Evolutionary conservation across 2,113 vertebrate genomes (phyloP), one percentile per base, ranked within the genome.

Genomic region (Peromyscus californicus): DNA sequence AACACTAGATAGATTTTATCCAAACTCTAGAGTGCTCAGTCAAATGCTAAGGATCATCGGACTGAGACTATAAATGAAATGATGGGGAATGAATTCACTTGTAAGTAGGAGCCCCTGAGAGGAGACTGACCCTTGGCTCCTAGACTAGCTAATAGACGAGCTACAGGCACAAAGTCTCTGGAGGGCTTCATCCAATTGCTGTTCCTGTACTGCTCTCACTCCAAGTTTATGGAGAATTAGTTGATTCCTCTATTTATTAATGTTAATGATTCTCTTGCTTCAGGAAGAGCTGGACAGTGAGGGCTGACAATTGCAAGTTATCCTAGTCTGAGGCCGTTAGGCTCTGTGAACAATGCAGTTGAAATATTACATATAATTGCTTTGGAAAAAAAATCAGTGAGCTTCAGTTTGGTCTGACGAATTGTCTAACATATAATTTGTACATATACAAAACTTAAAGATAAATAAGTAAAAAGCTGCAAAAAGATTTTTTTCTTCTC

Each of bases 1-100:
- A 65, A 70, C 7, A 57, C 13, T 65, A 74, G 31, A 74, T n/a
- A 89, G n/a, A 93, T 96, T 87, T 89, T 86, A 83, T 72, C 65
- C 12, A 93, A 83, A 86, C 48, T 24, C 76, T 54, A 95, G 22
- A 36, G 69, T 48, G 10, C 22, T 61, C 57, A 12, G 57, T 83
- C 57, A 59, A 59, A 39, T 76, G 17, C 69, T 95, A 74, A 33
- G 45, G 85, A 82, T 87, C 33, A 72, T 67, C 83, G 95, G 90
- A 63, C 7, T 61, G 89, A 17, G 74, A 76, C 59, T 45, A n/a
- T 57, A 70, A 91, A 89, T 51, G 57, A 22, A 9, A 42, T 24
- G n/a, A 15, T 24, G 59, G 67, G 31, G 65, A 82, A 29, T 26
- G 78, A 86, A 69, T 33, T 76, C 29, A 2, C 51, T 15, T n/a